Evolutionary conservation across 1,140 invertebrate species (phyloP), one percentile per base, ranked within the genome.

Genomic region (Adelges cooleyi): DNA sequence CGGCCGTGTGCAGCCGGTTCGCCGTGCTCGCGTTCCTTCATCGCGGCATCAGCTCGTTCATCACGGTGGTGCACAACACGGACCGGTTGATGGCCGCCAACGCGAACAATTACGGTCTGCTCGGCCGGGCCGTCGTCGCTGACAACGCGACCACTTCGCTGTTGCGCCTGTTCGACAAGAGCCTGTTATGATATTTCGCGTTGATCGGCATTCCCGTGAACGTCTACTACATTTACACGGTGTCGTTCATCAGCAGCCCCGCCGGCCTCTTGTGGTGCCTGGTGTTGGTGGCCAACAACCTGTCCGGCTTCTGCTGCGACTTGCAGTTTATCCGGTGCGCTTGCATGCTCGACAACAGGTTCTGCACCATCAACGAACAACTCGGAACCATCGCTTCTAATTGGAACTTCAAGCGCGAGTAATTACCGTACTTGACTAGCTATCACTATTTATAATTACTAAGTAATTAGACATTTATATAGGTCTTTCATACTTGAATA

Each of bases 271-370:
- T 56, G 10, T 69, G 68, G 68, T 69, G 68, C 29, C 2, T 51
- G 3, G 23, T 67, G 8, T 27, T 69, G 23, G 51, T 54, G 2
- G 50, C 51, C 27, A 48, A 51, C 3, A 69, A 67, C 52, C 13
- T 69, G 29, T 38, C 68, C 1, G 51, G 66, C 20, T 67, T 67
- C 13, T 65, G 56, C 15, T 42, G 46, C 1, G 68, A 69, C 18
- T 13, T 69, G 46, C 66, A 67, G 33, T 69, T 69, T n/a, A 53
- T 67, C 4, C 67, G 59, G 10, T 69, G 66, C 29, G 62, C 66
- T 3, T 67, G 65, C 22, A 44, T 67, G 27, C 20, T 69, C 20
- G 33, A 44, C 5, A 13, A 54, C 3, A 40, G 68, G 10, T 69
- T 67, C 18, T 22, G 44, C 27, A 27, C 65, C 20, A 69, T 69